A percentile compares a stretch with the other conserved stretches of the same genome.
These are phyloP conservation scores for Cyanistes caeruleus DNA, from an alignment of 2,113 vertebrate species.

Conservation along the genomic window DNA sequence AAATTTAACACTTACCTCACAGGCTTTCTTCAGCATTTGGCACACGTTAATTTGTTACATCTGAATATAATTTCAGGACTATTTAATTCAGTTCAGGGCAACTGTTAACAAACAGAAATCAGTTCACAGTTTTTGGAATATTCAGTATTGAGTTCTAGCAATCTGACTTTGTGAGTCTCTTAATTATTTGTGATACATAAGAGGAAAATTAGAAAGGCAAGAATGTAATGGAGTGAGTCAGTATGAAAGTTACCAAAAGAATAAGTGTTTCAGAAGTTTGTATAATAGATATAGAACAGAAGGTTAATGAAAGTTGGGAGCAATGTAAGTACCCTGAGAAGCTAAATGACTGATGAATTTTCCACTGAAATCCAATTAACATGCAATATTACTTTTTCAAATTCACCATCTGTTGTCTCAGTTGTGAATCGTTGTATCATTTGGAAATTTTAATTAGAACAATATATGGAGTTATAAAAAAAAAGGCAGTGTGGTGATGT, in stretches of 20 bases:
- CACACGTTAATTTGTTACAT: not conserved
- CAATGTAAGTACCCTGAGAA: not conserved
- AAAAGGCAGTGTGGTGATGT: not conserved
- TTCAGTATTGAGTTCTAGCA: not conserved
- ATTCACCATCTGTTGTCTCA: not conserved
- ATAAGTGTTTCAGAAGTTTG: not conserved
- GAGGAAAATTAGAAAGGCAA: not conserved
- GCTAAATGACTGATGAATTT: not conserved
- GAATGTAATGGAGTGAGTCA: not conserved
- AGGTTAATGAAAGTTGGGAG: slow-evolving; percentile 2
- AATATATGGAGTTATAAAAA: not conserved
- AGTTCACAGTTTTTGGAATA: not conserved
- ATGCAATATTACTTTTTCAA: not conserved
- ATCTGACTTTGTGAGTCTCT: not conserved
- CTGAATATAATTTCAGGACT: not conserved
- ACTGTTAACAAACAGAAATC: not conserved
- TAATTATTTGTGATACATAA: not conserved
- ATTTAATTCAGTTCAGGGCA: not conserved
- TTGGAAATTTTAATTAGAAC: slow-evolving; percentile 4
- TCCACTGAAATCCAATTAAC: slow-evolving; percentile 17
- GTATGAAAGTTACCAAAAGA: not conserved
- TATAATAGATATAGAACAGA: not conserved
- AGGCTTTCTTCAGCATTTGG: not conserved
- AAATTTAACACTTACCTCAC: not conserved
- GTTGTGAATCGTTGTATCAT: not conserved